These are phyloP conservation scores for Nineta flava DNA, from an alignment of 2,888 invertebrate species.

Conservation along the genomic window DNA sequence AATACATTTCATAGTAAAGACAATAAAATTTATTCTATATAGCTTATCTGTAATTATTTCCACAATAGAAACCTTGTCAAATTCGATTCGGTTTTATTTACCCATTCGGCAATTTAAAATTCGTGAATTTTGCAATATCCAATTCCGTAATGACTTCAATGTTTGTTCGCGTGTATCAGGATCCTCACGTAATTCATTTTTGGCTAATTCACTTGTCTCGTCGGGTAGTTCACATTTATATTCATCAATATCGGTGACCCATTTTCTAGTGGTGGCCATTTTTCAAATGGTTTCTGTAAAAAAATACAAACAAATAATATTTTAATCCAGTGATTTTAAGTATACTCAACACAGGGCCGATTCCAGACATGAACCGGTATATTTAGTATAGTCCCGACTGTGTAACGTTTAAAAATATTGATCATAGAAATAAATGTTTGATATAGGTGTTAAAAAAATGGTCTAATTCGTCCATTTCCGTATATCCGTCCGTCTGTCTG, in stretches of 20 bases:
- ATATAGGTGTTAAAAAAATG: no score
- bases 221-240: constrained; percentile 43
- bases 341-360: neutral
- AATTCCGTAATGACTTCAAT: constrained; percentile 46
- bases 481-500: no score
- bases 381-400: no score
- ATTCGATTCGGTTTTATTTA: constrained; percentile 23
- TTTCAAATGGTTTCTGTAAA: neutral
- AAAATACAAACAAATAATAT: neutral
- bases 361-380: neutral
- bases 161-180: constrained; percentile 45
- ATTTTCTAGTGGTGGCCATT: constrained; percentile 7
- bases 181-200: constrained; percentile 53
- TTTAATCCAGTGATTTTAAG: neutral
- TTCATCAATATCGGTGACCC: constrained; percentile 37
- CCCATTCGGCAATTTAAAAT: constrained; percentile 52
- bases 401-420: neutral
- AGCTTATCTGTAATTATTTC: no score
- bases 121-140: constrained; percentile 55
- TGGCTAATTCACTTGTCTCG: constrained; percentile 46
- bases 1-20: no score
- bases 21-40: no score
- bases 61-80: no score
- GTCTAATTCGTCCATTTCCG: no score
- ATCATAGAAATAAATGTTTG: no score